phyloP scores from a whole-genome alignment of 2,113 vertebrate species.

The Pedetes capensis region DNA sequence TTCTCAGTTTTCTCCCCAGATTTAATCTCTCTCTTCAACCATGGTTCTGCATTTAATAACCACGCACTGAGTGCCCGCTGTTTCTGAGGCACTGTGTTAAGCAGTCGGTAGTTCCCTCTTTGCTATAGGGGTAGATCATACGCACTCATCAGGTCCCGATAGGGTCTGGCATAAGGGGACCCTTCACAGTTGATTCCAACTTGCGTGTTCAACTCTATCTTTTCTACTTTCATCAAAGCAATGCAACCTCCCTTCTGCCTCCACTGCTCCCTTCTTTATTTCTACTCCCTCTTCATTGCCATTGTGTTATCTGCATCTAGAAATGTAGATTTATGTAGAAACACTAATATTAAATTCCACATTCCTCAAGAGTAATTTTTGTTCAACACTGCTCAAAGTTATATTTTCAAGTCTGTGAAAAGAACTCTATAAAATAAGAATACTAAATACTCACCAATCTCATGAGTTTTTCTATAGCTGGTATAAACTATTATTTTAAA shows the following conservation, averaged over 20 bases:
- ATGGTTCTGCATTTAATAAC: neutral
- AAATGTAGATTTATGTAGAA: neutral
- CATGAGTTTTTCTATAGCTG: neutral
- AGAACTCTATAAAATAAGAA: neutral
- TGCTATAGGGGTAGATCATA: accelerated
- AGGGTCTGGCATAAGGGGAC: accelerated
- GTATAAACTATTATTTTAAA: neutral
- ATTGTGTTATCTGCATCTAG: neutral
- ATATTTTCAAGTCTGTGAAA: neutral
- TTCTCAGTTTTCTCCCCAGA: neutral
- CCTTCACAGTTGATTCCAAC: accelerated
- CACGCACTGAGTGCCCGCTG: accelerated
- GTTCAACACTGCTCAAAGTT: neutral
- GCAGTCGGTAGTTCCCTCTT: accelerated
- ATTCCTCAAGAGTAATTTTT: neutral
- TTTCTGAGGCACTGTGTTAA: neutral
- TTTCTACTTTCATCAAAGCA: neutral
- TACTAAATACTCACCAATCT: neutral
- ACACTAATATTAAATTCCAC: neutral
- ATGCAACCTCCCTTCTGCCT: accelerated
- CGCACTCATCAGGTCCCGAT: neutral
- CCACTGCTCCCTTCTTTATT: accelerated
- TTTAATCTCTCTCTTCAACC: neutral
- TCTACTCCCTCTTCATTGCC: accelerated
- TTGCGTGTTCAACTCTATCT: neutral